These are phyloP conservation scores for Andrena camellia DNA, from an alignment of 2,888 invertebrate genomes.

Conservation along the genomic window DNA sequence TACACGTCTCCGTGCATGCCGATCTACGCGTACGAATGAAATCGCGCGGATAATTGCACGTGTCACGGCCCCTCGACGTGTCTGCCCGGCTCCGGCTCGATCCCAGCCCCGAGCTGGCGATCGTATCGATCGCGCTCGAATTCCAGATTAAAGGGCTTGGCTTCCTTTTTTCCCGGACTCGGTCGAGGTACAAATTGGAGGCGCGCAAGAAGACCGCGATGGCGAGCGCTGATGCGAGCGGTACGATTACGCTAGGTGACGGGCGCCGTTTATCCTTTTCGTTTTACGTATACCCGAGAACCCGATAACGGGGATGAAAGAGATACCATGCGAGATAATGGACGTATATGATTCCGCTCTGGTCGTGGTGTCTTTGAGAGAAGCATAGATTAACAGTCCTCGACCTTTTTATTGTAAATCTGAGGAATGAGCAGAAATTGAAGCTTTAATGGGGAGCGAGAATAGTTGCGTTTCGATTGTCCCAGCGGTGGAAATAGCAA, in stretches of 20 bases:
- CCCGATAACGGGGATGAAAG: no score
- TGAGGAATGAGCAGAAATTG: no score
- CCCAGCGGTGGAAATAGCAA: constrained; percentile 49
- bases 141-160: constrained; percentile 55
- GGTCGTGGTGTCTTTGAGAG: no score
- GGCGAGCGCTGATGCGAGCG: neutral
- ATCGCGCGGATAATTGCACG: constrained; percentile 66
- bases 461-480: constrained; percentile 35
- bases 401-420: no score
- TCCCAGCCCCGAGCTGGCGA: constrained; percentile 25
- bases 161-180: constrained; percentile 31
- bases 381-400: no score
- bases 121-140: constrained; percentile 52
- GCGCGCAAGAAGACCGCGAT: neutral
- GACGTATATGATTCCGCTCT: no score
- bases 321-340: no score
- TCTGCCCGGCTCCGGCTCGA: constrained; percentile 45
- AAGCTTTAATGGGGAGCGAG: no score
- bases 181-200: constrained; percentile 44
- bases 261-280: no score
- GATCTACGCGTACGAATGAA: constrained; percentile 55
- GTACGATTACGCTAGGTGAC: neutral
- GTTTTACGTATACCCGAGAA: no score
- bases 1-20: constrained; percentile 21
- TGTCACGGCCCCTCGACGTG: constrained; percentile 47